A percentile compares a stretch with the other conserved stretches of the same genome.
phyloP scores from a whole-genome alignment of 1,140 invertebrate genomes.

The Sarcophaga bullata region DNA sequence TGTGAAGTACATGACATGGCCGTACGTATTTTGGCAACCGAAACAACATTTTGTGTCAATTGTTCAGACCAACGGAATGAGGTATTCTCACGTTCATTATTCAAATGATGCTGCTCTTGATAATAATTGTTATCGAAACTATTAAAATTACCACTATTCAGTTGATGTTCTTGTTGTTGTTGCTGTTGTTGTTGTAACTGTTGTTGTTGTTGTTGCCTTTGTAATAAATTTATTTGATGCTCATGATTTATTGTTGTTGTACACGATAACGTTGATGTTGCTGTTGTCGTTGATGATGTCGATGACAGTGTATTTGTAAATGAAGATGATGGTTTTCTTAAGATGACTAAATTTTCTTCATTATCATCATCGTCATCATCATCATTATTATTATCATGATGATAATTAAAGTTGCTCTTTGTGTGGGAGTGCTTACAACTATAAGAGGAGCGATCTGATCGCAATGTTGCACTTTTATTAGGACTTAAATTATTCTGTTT shows the following conservation, averaged over 20 bases:
- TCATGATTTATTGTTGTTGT: slow-evolving; percentile 8
- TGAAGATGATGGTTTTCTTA: slow-evolving; percentile 26
- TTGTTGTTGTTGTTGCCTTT: background rate
- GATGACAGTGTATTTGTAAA: slow-evolving; percentile 16
- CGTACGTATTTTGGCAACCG: slow-evolving; percentile 60
- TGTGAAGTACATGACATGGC: slow-evolving; percentile 53
- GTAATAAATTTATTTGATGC: background rate
- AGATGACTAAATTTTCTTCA: slow-evolving; percentile 32
- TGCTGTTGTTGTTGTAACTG: slow-evolving; percentile 28
- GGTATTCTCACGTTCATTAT: slow-evolving; percentile 49
- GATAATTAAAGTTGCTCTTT: background rate
- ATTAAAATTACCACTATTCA: slow-evolving; percentile 5
- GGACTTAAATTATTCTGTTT: slow-evolving; percentile 42
- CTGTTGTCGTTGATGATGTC: background rate
- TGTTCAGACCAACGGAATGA: slow-evolving; percentile 60
- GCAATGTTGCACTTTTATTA: slow-evolving; percentile 39
- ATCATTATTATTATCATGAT: slow-evolving; percentile 17
- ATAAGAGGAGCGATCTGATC: slow-evolving; percentile 41
- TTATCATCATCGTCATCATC: slow-evolving; percentile 21
- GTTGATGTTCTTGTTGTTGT: slow-evolving; percentile 21
- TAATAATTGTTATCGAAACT: no score
- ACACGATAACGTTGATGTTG: background rate
- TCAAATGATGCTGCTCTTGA: slow-evolving; percentile 50
- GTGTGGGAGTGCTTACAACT: background rate
- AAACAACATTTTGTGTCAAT: slow-evolving; percentile 53